phyloP scores from a whole-genome alignment of 2,888 invertebrate genomes.

The Dolichopus griseipennis region DNA sequence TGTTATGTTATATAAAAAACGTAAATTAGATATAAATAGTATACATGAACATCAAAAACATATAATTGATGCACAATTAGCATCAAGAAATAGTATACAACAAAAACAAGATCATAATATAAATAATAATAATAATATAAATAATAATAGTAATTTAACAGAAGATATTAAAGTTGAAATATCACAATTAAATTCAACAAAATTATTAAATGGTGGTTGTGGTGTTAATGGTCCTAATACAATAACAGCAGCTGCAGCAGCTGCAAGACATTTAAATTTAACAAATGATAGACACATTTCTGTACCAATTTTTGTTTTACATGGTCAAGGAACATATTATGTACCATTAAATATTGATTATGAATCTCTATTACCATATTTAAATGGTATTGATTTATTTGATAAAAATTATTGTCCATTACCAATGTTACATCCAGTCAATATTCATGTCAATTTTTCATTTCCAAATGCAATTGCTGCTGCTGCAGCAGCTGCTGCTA shows the following conservation, averaged over 20 bases:
- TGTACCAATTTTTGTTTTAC: constrained; percentile 83
- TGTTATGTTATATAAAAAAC: constrained; percentile 13
- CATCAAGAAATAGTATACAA: constrained; percentile 7
- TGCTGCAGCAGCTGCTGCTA: background rate
- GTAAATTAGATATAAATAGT: constrained; percentile 13
- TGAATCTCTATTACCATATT: constrained; percentile 59
- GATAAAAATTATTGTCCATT: constrained; percentile 47
- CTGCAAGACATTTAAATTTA: constrained; percentile 25
- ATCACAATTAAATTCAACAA: constrained; percentile 22
- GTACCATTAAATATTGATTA: constrained; percentile 76
- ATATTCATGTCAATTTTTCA: constrained; percentile 76
- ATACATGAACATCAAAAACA: background rate
- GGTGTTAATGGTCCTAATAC: constrained; percentile 9
- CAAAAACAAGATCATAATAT: background rate
- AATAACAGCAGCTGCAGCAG: constrained; percentile 15
- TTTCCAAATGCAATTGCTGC: constrained; percentile 25
- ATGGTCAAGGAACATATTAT: constrained; percentile 81
- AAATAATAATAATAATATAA: background rate
- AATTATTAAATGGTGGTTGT: background rate
- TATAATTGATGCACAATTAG: background rate
- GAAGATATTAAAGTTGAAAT: constrained; percentile 22
- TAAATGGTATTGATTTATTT: constrained; percentile 52
- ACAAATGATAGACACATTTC: constrained; percentile 38
- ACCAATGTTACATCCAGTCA: constrained; percentile 70
- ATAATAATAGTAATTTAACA: constrained; percentile 16